Conservation (phyloP, 2,888 invertebrate species). For the Baronia brevicornis region DNA sequence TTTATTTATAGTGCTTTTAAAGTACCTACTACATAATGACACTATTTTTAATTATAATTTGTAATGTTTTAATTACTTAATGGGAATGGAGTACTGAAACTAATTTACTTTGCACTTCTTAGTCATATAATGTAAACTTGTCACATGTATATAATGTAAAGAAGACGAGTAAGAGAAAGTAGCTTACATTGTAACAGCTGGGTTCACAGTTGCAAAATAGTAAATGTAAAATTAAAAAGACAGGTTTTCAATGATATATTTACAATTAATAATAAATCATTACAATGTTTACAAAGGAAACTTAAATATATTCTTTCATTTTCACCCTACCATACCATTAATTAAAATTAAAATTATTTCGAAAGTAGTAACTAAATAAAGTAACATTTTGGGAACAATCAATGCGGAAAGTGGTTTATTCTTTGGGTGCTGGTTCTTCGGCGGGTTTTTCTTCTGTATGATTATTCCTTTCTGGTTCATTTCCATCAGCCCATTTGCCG, state of each 20-base stretch:
- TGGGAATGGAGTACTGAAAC: too few relatives aligned
- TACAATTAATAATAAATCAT: conserved; percentile 18
- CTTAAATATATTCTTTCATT: conserved; percentile 9
- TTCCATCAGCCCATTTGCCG: conserved; percentile 79
- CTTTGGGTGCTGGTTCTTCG: conserved; percentile 52
- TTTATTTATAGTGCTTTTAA: too few relatives aligned
- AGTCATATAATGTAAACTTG: too few relatives aligned
- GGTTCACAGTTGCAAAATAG: conserved; percentile 5
- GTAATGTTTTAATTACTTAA: too few relatives aligned
- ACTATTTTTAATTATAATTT: conserved; percentile 9
- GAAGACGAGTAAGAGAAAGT: too few relatives aligned
- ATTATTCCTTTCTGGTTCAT: conserved; percentile 54
- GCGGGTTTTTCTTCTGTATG: conserved; percentile 52
- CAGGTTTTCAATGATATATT: conserved; percentile 20
- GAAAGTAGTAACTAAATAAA: too few relatives aligned
- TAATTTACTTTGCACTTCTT: too few relatives aligned
- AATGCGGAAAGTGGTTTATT: conserved; percentile 28
- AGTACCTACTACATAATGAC: too few relatives aligned
- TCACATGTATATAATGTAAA: too few relatives aligned
- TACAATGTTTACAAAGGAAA: conserved; percentile 8
- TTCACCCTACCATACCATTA: conserved; percentile 18
- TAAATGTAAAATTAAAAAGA: conserved; percentile 13
- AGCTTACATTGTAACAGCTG: too few relatives aligned
- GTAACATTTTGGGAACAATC: too few relatives aligned
- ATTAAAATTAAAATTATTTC: conserved; percentile 12